Percentiles rank a stretch among this genome's conserved stretches.
Conservation (phyloP, 2,113 vertebrate species). For the Diadophis punctatus region DNA sequence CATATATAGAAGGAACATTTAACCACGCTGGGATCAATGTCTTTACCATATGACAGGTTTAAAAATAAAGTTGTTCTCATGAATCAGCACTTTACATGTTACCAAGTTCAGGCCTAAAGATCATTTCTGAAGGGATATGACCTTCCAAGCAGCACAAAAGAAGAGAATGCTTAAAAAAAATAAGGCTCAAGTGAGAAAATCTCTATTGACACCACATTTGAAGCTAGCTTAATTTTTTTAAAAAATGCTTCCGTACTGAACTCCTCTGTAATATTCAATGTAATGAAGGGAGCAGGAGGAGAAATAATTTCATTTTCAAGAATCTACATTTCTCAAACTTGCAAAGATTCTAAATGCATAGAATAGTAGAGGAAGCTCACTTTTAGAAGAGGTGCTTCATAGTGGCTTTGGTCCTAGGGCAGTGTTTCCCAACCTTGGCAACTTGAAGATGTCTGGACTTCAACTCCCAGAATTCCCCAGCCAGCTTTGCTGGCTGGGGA, state of each 20-base stretch:
- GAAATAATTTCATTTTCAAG: background rate
- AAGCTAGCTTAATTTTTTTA: background rate
- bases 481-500: too few relatives aligned
- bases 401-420: background rate
- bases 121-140: background rate
- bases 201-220: background rate
- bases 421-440: too few relatives aligned
- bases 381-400: background rate
- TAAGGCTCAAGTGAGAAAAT: background rate
- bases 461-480: too few relatives aligned
- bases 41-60: slow-evolving; percentile 17
- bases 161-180: background rate
- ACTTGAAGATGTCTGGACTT: too few relatives aligned
- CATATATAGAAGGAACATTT: slow-evolving; percentile 3
- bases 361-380: background rate
- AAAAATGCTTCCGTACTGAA: background rate
- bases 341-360: slow-evolving; percentile 1
- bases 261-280: background rate
- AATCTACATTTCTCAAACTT: background rate
- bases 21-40: slow-evolving; percentile 16
- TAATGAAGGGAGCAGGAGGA: background rate
- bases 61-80: slow-evolving; percentile 8
- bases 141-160: background rate
- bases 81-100: background rate
- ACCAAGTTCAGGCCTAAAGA: background rate